Conservation (phyloP, 2,113 vertebrate genomes). For the Athene noctua region DNA sequence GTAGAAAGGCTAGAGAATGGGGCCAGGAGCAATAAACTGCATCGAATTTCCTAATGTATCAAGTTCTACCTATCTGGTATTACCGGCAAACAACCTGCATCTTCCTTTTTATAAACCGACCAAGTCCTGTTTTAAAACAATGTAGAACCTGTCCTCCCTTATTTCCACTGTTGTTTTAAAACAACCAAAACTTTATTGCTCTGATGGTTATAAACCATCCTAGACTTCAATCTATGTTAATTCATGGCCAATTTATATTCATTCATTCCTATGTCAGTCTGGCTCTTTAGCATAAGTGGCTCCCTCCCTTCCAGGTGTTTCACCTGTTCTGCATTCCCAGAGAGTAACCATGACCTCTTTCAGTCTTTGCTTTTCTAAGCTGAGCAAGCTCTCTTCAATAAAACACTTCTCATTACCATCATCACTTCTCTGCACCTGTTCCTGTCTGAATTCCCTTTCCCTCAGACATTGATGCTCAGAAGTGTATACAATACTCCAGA, state of each 20-base stretch:
- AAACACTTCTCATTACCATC: neutral
- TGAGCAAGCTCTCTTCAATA: neutral
- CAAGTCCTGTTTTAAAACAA: neutral
- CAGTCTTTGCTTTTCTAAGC: neutral
- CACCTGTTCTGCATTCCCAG: neutral
- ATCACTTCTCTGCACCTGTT: constrained; percentile 27
- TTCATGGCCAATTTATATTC: neutral
- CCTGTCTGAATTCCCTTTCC: neutral
- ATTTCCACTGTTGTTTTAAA: neutral
- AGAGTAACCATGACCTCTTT: neutral
- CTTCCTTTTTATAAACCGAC: neutral
- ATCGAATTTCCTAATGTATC: neutral
- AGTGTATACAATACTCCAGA: neutral
- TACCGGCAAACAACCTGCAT: neutral
- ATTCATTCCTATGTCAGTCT: neutral
- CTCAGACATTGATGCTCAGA: neutral
- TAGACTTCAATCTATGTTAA: neutral
- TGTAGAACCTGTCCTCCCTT: neutral
- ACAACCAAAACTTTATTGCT: neutral
- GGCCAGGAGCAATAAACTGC: neutral
- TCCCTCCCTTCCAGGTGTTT: constrained; percentile 13
- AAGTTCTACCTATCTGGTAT: neutral
- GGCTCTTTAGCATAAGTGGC: neutral
- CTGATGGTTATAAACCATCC: neutral
- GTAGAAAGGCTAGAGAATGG: neutral